Evolutionary conservation across 2,113 vertebrate species (phyloP), one percentile per base, ranked within the genome.

Genomic region (Chloropsis cyanopogon): DNA sequence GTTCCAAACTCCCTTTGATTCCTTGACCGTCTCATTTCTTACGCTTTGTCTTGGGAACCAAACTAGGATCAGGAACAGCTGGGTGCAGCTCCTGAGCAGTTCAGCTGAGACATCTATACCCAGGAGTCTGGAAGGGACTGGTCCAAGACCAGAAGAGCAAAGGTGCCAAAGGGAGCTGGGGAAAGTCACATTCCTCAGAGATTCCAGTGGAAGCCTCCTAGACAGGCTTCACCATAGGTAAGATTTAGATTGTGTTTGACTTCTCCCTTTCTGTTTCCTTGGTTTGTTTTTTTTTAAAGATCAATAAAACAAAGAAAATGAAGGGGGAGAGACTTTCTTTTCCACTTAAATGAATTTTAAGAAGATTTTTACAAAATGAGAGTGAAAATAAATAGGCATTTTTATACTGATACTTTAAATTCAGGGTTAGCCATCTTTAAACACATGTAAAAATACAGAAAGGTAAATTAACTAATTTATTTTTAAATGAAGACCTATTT

Each of bases 391-490:
- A 83, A 81, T 46, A 50, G 20, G 21, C 21, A 47, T 66, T 93
- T 96, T 96, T 75, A 78, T 66, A 84, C 12, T 2, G 3, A 42
- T 21, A 29, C 81, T 93, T 93, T 81, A 68, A 92, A 78, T 81
- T 92, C 69, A 31, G 14, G 1, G 1, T 86, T 71, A 71, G 53
- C 82, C 82, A 88, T 94, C 47, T 78, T 94, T 86, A 93, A 96
- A 92, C 80, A 86, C 72, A 88, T 88, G 83, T 81, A 64, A 94
- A 95, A 96, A 83, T 75, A 92, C 54, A 88, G 76, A 93, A 94
- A 94, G 56, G 76, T 97, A 94, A 93, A 92, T 93, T 94, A 90
- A 92, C 92, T 86, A 86, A 96, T 95, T 95, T 94, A 90, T 96
- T 97, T 95, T 95, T 84, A 92, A 94, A 94, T 92, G 5, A 94